A percentile compares a stretch with the other conserved stretches of the same genome.
Evolutionary conservation across 2,797 vertebrate genomes (phyloP).

Genomic region (Melanotaenia pygmaea): DNA sequence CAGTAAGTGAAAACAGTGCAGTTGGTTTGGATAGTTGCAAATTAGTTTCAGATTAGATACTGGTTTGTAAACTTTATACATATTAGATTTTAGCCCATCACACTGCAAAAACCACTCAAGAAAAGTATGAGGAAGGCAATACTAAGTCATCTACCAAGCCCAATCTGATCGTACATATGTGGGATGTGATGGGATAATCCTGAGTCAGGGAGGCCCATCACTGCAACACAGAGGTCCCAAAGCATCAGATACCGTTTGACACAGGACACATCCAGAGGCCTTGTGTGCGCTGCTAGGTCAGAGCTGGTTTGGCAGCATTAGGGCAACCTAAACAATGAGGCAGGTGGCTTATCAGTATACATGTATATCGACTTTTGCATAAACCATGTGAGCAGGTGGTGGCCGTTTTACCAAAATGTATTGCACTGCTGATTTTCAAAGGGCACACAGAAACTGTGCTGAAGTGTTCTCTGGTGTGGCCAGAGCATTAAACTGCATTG

Average conservation of each 20-base stretch:
- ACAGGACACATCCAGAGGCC: slow-evolving; percentile 1
- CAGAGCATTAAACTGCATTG: background rate
- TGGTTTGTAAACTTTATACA: no score
- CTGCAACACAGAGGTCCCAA: background rate
- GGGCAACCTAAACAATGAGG: background rate
- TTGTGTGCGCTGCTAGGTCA: background rate
- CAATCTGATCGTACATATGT: background rate
- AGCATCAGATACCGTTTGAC: background rate
- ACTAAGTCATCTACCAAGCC: background rate
- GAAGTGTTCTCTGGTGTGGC: background rate
- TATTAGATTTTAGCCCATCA: no score
- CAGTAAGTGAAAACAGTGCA: no score
- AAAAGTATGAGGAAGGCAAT: background rate
- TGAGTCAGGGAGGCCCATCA: background rate
- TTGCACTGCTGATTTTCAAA: background rate
- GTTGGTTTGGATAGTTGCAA: no score
- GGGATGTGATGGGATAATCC: background rate
- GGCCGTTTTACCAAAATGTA: background rate
- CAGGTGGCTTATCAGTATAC: background rate
- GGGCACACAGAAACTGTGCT: background rate
- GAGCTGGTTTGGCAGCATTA: background rate
- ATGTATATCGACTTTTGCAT: background rate
- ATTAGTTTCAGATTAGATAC: no score
- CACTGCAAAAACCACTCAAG: background rate
- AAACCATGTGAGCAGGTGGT: background rate